Evolutionary conservation across 2,888 invertebrate genomes (phyloP), one percentile per base, ranked within the genome.

Genomic region (Chirona hameri): DNA sequence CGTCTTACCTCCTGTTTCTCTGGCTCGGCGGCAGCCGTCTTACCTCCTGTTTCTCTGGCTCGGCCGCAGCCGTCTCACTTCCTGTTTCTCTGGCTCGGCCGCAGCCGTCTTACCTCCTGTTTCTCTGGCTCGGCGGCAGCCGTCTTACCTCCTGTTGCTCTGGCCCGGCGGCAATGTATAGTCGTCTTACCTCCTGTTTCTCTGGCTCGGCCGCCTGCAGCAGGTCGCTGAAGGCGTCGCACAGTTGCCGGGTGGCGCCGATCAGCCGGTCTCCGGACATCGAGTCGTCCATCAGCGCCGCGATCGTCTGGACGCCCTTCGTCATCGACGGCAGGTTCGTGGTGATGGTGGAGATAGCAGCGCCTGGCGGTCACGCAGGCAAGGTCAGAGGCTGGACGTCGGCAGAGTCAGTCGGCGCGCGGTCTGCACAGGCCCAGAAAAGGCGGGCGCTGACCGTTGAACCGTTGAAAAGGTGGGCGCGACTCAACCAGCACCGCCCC

Each of bases 261-360:
- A 99, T 89, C 81, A 99, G 90, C 82, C 93, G 92, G 86, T 95
- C 96, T 0, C 97, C 96, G 86, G 92, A 92, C 83, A 92, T 91
- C 18, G 92, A 91, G 86, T 95, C 95, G 82, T 97, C 96, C 93
- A 97, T 94, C 0, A 99, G 90, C 0, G 98, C 97, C 0, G 99
- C 98, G 86, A 99, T 94, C 91, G 98, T 94, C 85, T 94, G 92
- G n/a, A 97, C 96, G 85, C 94, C 98, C 83, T 88, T 88, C 2
- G 98, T 96, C 91, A 99, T 96, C 89, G 98, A 97, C 0, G 98
- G 98, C 85, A 99, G 91, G 87, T 98, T 98, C 86, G 93, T 95
- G 57, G 98, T 96, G 86, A 99, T 99, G 82, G 98, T 98, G 18
- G 96, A 96, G 84, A 99, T 97, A 48, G 99, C 99, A 0, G 97